Conservation (phyloP, 2,888 invertebrate species). For the Alitta virens region DNA sequence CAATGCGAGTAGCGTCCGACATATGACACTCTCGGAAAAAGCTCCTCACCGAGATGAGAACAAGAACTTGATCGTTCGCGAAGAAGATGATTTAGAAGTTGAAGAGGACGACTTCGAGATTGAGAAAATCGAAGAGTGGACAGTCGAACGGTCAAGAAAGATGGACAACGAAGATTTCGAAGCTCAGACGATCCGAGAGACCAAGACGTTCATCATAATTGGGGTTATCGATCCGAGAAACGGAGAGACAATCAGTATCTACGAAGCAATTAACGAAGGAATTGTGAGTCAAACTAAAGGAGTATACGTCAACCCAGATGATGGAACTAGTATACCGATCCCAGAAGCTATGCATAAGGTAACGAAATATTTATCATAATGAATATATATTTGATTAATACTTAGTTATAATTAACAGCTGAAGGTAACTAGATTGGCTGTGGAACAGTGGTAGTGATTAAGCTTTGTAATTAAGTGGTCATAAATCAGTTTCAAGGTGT, state of each 20-base stretch:
- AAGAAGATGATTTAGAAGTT: slow-evolving; percentile 1
- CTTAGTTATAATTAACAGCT: too few species aligned
- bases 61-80: slow-evolving; percentile 8
- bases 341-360: slow-evolving; percentile 48
- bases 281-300: slow-evolving; percentile 47
- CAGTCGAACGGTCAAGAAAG: slow-evolving; percentile 5
- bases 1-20: neutral
- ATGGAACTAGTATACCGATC: slow-evolving; percentile 45
- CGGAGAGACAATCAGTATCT: slow-evolving; percentile 42
- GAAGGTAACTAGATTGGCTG: too few species aligned
- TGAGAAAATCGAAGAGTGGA: slow-evolving; percentile 13
- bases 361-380: too few species aligned
- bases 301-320: slow-evolving; percentile 43
- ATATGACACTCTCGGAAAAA: slow-evolving; percentile 21
- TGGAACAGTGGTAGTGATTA: too few species aligned
- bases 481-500: too few species aligned
- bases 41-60: slow-evolving; percentile 4
- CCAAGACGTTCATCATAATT: slow-evolving; percentile 39
- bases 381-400: too few species aligned
- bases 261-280: slow-evolving; percentile 47
- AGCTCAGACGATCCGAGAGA: slow-evolving; percentile 36
- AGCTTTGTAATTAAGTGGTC: too few species aligned
- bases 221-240: slow-evolving; percentile 50
- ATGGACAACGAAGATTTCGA: slow-evolving; percentile 20
- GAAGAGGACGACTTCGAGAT: neutral